Evolutionary conservation across 53 echinoderm and acorn worm species (phyloP).

Genomic region (Zoroaster sp.): DNA sequence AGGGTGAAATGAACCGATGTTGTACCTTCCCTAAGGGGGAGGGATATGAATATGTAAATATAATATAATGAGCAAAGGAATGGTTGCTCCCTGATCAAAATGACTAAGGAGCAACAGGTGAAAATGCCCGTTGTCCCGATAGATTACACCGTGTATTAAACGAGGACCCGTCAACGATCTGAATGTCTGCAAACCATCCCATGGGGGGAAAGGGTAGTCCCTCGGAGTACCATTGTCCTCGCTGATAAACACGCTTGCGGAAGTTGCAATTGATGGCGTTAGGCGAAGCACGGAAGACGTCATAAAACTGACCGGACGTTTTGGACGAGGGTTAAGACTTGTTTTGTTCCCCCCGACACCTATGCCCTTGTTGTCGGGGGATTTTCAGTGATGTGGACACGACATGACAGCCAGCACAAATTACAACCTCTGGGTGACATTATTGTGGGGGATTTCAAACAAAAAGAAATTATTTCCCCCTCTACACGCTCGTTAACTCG

Average conservation of each 20-base stretch:
- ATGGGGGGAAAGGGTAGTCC: not conserved
- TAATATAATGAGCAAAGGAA: too few relatives aligned
- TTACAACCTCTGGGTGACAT: not conserved
- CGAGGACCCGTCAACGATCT: not conserved
- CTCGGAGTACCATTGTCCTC: constrained; percentile 5
- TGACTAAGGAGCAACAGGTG: not conserved
- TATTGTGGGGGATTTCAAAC: not conserved
- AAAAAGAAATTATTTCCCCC: not conserved
- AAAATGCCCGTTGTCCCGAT: not conserved
- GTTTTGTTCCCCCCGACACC: not conserved
- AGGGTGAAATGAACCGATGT: too few relatives aligned
- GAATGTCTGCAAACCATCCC: not conserved
- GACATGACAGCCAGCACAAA: not conserved
- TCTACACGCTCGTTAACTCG: not conserved
- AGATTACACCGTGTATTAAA: not conserved
- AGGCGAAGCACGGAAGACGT: not conserved
- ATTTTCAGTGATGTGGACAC: not conserved
- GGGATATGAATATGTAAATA: too few relatives aligned
- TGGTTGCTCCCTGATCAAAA: too few relatives aligned
- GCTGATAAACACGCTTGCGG: constrained; percentile 26
- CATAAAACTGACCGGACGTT: constrained; percentile 14
- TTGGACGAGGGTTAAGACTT: not conserved
- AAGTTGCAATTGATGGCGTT: constrained; percentile 9
- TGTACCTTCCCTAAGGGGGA: too few relatives aligned
- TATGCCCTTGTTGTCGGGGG: not conserved